Percentiles rank a stretch among this genome's conserved stretches.
phyloP scores from a whole-genome alignment of 1,140 invertebrate genomes.

The Trachelipus rathkii region DNA sequence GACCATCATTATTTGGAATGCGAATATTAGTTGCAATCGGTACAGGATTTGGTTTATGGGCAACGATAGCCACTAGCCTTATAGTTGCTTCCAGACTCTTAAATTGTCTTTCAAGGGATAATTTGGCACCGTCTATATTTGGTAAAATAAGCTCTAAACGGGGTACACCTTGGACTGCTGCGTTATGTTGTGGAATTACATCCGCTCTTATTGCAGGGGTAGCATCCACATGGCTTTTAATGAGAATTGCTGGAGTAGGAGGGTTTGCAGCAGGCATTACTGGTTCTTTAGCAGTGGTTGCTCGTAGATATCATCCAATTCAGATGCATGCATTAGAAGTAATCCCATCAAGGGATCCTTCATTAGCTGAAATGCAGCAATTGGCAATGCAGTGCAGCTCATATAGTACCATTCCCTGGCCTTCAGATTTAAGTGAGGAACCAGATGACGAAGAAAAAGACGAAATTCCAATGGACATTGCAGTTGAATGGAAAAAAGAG shows the following conservation, averaged over 20 bases:
- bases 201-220: conserved; percentile 27
- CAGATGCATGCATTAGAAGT: not conserved
- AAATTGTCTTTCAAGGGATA: conserved; percentile 27
- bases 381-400: conserved; percentile 1
- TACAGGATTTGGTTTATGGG: conserved; percentile 33
- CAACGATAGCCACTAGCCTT: conserved; percentile 22
- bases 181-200: conserved; percentile 23
- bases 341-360: not conserved
- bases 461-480: conserved; percentile 20
- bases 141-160: conserved; percentile 11
- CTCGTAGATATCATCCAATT: conserved; percentile 26
- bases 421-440: not conserved
- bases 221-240: conserved; percentile 25
- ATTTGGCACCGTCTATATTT: conserved; percentile 22
- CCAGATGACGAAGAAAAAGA: not conserved
- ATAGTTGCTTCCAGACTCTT: conserved; percentile 25
- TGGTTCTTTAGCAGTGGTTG: conserved; percentile 30
- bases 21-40: conserved; percentile 31
- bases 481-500: conserved; percentile 30
- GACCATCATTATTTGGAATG: conserved; percentile 31
- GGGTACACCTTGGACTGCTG: conserved; percentile 30
- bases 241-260: conserved; percentile 30
- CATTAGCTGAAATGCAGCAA: not conserved
- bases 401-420: not conserved
- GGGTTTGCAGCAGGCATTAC: conserved; percentile 28